A percentile compares a stretch with the other conserved stretches of the same genome.
These are phyloP conservation scores for Phylloscopus trochiloides DNA, from an alignment of 2,113 vertebrate genomes.

Conservation along the genomic window DNA sequence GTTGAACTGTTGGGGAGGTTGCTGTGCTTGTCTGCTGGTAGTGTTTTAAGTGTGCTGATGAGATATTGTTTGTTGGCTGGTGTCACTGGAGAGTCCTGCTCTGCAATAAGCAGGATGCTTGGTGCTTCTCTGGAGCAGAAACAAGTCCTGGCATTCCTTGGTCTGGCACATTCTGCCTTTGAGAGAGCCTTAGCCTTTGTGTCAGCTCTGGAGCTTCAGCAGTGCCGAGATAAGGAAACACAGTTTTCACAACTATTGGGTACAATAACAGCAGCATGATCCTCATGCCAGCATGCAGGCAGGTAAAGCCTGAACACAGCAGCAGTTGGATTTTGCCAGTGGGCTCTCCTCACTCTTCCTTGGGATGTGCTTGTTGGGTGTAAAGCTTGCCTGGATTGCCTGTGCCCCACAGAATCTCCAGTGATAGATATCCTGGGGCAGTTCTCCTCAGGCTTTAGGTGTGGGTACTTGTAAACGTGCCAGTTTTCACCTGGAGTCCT, in stretches of 20 bases:
- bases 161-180: neutral
- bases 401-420: neutral
- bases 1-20: neutral
- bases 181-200: neutral
- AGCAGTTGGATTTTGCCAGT: neutral
- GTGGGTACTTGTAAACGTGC: accelerated
- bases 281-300: neutral
- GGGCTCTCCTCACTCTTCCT: neutral
- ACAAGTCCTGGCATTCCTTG: neutral
- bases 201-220: neutral
- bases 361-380: neutral
- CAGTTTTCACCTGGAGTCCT: neutral
- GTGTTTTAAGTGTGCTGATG: neutral
- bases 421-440: neutral
- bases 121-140: neutral
- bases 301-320: neutral
- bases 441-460: neutral
- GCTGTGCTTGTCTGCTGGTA: neutral
- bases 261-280: neutral
- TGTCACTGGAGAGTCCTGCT: neutral
- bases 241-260: neutral
- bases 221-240: neutral
- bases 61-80: neutral
- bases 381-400: neutral
- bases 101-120: neutral